These are phyloP conservation scores for Dicentrarchus labrax DNA, from an alignment of 2,113 vertebrate species.

Conservation along the genomic window DNA sequence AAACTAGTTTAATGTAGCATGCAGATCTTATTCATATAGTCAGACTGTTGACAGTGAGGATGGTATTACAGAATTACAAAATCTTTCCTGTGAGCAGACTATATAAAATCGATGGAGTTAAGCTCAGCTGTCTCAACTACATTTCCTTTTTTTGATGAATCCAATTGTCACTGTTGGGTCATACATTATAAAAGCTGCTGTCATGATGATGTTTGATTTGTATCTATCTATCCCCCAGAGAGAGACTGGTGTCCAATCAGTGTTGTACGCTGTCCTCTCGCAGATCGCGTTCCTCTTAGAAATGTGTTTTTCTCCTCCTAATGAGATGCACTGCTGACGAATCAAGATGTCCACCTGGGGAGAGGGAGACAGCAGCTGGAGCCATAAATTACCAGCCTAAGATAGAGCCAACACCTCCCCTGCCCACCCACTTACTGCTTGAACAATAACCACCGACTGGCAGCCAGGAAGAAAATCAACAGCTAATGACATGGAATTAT, in stretches of 20 bases:
- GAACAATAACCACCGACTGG: conserved; percentile 64
- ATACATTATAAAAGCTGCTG: conserved; percentile 21
- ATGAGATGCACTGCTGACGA: conserved; percentile 74
- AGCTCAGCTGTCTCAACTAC: background rate
- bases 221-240: conserved; percentile 38
- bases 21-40: too few relatives aligned
- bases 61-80: too few relatives aligned
- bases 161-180: background rate
- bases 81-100: background rate
- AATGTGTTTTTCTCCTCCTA: conserved; percentile 69
- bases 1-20: too few relatives aligned
- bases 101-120: background rate
- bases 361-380: conserved; percentile 72
- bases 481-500: conserved; percentile 79
- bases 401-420: conserved; percentile 61
- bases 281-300: conserved; percentile 47
- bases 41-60: too few relatives aligned
- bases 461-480: conserved; percentile 65
- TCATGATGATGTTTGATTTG: conserved; percentile 41
- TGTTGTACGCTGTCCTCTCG: conserved; percentile 22
- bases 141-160: background rate
- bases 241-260: conserved; percentile 57
- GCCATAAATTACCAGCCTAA: conserved; percentile 72
- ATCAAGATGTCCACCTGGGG: conserved; percentile 77
- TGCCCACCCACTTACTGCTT: conserved; percentile 62